Conservation (phyloP, 2,113 vertebrate species). For the Verasper variegatus region DNA sequence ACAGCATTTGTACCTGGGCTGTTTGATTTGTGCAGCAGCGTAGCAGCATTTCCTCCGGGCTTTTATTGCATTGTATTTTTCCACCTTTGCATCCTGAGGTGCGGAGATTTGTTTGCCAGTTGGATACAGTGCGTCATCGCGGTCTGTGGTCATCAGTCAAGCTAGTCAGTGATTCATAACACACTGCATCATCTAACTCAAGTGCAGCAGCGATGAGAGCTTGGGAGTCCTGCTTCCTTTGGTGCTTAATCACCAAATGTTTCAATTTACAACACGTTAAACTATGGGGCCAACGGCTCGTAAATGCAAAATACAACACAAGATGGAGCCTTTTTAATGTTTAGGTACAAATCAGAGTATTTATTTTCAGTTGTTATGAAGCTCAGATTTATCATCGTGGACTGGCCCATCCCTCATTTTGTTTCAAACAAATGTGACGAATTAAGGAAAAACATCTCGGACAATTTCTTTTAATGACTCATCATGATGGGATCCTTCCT, state of each 20-base stretch:
- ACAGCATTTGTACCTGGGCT: neutral
- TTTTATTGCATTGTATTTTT: conserved; percentile 16
- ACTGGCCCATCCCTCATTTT: neutral
- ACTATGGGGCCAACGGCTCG: neutral
- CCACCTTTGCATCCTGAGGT: neutral
- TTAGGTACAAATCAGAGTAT: neutral
- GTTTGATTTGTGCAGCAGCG: neutral
- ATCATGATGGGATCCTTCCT: conserved; percentile 34
- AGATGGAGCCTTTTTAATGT: neutral
- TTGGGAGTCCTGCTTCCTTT: conserved; percentile 22
- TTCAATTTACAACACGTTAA: conserved; percentile 13
- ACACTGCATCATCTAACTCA: conserved; percentile 39
- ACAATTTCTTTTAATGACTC: neutral
- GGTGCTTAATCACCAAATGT: conserved; percentile 18
- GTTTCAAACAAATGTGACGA: conserved; percentile 29
- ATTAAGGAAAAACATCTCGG: conserved; percentile 26
- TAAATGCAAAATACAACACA: neutral
- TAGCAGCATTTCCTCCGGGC: conserved; percentile 6
- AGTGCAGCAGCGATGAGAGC: conserved; percentile 22
- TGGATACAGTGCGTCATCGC: conserved; percentile 37
- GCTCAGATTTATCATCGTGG: conserved; percentile 10
- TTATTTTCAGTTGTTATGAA: conserved; percentile 15
- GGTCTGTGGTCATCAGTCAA: conserved; percentile 54
- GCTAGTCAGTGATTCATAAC: conserved; percentile 54
- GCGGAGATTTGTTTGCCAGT: conserved; percentile 36